Percentiles rank a stretch among this genome's conserved stretches.
phyloP scores from a whole-genome alignment of 2,113 vertebrate species.

The Vombatus ursinus region DNA sequence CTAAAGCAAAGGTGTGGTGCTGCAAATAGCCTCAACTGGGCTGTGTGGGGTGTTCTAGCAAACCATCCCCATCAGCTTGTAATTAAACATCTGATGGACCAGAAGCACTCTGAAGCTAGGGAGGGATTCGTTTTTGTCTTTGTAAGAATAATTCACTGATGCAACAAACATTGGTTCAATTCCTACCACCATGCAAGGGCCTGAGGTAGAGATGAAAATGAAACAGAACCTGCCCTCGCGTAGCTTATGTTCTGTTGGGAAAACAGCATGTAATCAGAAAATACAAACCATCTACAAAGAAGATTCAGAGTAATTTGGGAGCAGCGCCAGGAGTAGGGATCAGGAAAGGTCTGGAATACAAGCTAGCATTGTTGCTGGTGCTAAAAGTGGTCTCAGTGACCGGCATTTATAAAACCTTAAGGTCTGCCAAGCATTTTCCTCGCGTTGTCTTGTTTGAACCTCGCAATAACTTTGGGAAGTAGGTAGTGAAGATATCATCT shows the following conservation, averaged over 20 bases:
- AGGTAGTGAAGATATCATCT: not conserved
- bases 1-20: not conserved
- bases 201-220: not conserved
- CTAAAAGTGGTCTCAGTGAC: not conserved
- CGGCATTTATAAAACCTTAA: not conserved
- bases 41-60: not conserved
- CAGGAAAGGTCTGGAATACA: not conserved
- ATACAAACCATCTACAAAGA: not conserved
- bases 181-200: not conserved
- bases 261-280: not conserved
- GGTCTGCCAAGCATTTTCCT: not conserved
- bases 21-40: not conserved
- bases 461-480: not conserved
- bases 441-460: not conserved
- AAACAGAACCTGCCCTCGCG: not conserved
- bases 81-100: not conserved
- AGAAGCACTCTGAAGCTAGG: not conserved
- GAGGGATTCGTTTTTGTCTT: not conserved
- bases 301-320: not conserved
- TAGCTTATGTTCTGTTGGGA: not conserved
- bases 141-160: not conserved
- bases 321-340: not conserved
- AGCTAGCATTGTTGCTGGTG: not conserved
- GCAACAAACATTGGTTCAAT: not conserved
- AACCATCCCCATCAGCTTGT: no score